Base-by-base conservation (phyloP, 1,140 invertebrate genomes). In the Halyomorpha halys region DNA sequence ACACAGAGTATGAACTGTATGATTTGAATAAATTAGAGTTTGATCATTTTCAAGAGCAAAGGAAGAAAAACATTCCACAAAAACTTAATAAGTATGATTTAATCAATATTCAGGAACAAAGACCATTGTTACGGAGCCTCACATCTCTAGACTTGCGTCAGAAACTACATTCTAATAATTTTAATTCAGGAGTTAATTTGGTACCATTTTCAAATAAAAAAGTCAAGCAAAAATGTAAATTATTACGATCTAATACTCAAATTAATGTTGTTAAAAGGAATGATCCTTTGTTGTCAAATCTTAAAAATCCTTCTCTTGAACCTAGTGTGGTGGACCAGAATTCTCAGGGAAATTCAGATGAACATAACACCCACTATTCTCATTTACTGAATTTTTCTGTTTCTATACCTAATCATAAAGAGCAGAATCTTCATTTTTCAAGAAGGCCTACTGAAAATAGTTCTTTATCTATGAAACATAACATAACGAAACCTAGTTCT, bases 231-330 rank as follows among this genome's bases (percentile, higher is more conserved):
- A 61, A 62, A 18, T 27, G 44, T 53, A 61, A 49, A 44, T 27
- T 65, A 19, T 65, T 56, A 44, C 45, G 64, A 51, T 65, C 64
- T 1, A 61, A 65, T 27, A 65, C 64, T 39, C 64, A 65, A 54
- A 34, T 65, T 15, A 56, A 65, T 47, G 56, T 65, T 47, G 21
- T 23, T 23, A 65, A 56, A 60, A 56, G 23, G 14, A 25, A 23
- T 56, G 23, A 56, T 23, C 15, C 53, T 5, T 6, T 39, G 6
- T 13, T 39, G 5, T 8, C 1, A 6, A 39, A 39, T 39, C 11
- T 9, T 13, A 39, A 13, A 39, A 39, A 39, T 39, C 34, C 13
- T 39, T 13, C 34, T 39, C 34, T 39, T 39, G 34, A 13, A 39
- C 1, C 34, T 11, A 39, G 11, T 39, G 34, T 13, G 11, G 34